Base-by-base conservation (phyloP, 2,113 vertebrate genomes). In the Neomonachus schauinslandi region DNA sequence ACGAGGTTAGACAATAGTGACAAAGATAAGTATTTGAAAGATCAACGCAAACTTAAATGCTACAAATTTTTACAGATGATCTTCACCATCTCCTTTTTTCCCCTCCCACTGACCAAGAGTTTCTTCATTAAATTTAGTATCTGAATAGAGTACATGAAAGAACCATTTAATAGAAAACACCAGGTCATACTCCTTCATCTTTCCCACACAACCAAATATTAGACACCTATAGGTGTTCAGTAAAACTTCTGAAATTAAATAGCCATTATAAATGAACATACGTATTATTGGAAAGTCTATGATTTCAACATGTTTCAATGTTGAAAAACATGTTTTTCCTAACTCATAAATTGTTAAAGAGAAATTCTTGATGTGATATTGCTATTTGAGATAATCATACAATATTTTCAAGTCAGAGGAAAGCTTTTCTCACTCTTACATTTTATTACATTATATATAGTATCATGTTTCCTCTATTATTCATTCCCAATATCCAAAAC, bases 21-120 rank as follows among this genome's bases (percentile, higher is more conserved):
- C 28, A 95, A 87, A 90, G 79, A 16, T 42, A 71, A 89, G 13
- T 61, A 85, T 67, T 24, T 42, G 22, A 91, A 85, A 97, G n/a
- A 87, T 19, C 51, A 93, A 74, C 22, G 36, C n/a, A 84, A 96
- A 92, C 72, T 28, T 89, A 49, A 94, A 61, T 36, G 65, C 19
- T 49, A 87, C 4, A 72, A 69, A 72, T 87, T 79, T 82, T 42
- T 89, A 84, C 16, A 89, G 21, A 4, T 49, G 79, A 72, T 81
- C 46, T 21, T 84, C 24, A 74, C 26, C 5, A 51, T 55, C 6
- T 24, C 21, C 39, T 67, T 89, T 42, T 46, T 11, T 65, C 31
- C 28, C 31, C 22, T 89, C 61, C 42, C 21, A 61, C 10, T 36
- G 24, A 89, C 72, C 13, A n/a, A 26, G 14, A 65, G 69, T 53